Evolutionary conservation across 2,797 vertebrate species (phyloP), one percentile per base, ranked within the genome.

Genomic region (Eremophila alpestris): DNA sequence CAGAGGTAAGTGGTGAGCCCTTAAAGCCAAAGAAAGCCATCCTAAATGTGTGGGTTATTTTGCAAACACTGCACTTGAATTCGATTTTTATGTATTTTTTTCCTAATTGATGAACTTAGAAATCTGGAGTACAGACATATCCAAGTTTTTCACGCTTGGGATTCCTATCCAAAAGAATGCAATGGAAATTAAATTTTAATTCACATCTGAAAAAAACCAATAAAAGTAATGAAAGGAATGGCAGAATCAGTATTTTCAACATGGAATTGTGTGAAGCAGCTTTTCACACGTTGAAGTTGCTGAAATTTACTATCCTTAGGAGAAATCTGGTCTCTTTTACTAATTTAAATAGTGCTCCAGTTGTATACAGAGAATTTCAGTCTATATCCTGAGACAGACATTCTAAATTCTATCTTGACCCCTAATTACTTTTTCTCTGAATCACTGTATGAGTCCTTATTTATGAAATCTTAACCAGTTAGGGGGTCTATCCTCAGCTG

Each of bases 1-100:
- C 99, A 63, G 99, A 99, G 99, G 99, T 99, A 98, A 98, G 98
- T 83, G n/a, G 43, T 12, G 15, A 67, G 64, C 59, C 64, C n/a
- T 62, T 43, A 77, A 92, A 89, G 68, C 77, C 82, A 90, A 60
- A 89, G 69, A 54, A 60, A 88, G 51, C 13, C 30, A 49, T 77
- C 76, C 67, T 63, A 43, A 43, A 51, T 49, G 11, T 43, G 27
- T 69, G 68, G 60, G 16, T 70, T 87, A 18, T 88, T 52, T 48
- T 77, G 79, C 40, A 88, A 89, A 85, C 48, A 5, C n/a, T 84
- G 78, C 70, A 51, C 29, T 43, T 65, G 43, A 92, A 67, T 62
- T 75, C 2, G 0, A 18, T 65, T 90, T 90, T 83, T 56, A 56
- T 56, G 30, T 55, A 1, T 29, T 71, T 91, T 86, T 69, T 29